A percentile compares a stretch with the other conserved stretches of the same genome.
Conservation (phyloP, 2,113 vertebrate genomes). For the Cavia porcellus region DNA sequence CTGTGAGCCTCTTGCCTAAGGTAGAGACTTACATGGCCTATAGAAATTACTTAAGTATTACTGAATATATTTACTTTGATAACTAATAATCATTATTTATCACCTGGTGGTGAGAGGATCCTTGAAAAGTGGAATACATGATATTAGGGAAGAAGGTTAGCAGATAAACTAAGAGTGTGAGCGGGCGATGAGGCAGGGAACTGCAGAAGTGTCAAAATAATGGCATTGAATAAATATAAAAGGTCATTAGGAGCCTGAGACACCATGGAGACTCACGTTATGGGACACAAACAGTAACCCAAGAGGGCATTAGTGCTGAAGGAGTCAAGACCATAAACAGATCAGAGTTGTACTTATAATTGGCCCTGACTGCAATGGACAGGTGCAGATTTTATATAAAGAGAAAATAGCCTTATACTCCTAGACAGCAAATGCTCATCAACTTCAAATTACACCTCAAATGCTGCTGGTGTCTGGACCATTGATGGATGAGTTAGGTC, state of each 20-base stretch:
- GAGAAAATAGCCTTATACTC: slow-evolving; percentile 66
- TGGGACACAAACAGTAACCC: slow-evolving; percentile 7
- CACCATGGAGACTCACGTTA: background rate
- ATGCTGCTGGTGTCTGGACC: slow-evolving; percentile 80
- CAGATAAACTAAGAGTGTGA: background rate
- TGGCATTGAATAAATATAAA: background rate
- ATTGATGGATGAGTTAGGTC: slow-evolving; percentile 83
- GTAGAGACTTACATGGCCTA: background rate
- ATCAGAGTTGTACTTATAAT: slow-evolving; percentile 57
- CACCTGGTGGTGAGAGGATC: background rate
- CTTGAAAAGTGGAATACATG: background rate
- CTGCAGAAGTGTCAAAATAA: background rate
- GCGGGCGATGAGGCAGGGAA: background rate
- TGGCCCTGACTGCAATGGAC: slow-evolving; percentile 72
- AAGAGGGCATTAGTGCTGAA: background rate
- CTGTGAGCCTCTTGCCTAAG: background rate
- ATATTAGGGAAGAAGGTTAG: background rate
- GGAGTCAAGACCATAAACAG: slow-evolving; percentile 62
- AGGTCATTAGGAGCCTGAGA: background rate
- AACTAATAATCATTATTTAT: slow-evolving; percentile 22
- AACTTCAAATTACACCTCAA: slow-evolving; percentile 73
- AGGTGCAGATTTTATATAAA: slow-evolving; percentile 57
- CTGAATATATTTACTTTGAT: slow-evolving; percentile 52
- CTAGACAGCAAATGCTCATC: slow-evolving; percentile 79
- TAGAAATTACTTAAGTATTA: slow-evolving; percentile 49